Percentiles rank a stretch among this genome's conserved stretches.
These are phyloP conservation scores for Brachionus calyciflorus DNA, from an alignment of 1,140 invertebrate genomes.

Conservation along the genomic window DNA sequence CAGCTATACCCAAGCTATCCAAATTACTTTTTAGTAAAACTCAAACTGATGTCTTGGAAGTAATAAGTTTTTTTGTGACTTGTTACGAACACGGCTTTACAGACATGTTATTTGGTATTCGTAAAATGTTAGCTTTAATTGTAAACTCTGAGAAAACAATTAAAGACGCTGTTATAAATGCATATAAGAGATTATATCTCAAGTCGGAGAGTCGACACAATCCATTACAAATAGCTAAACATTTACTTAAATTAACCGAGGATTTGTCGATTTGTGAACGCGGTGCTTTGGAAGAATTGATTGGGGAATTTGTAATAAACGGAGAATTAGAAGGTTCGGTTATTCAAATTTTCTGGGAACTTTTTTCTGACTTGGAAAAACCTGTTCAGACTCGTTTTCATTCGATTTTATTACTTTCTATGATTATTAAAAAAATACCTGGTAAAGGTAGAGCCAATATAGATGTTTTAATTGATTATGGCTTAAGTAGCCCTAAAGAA, in stretches of 20 bases:
- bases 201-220: conserved; percentile 48
- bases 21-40: conserved; percentile 72
- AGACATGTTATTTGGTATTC: conserved; percentile 67
- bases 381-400: neutral
- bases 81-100: conserved; percentile 72
- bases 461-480: neutral
- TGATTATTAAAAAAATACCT: conserved; percentile 38
- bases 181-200: conserved; percentile 69
- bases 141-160: conserved; percentile 69
- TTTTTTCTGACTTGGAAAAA: conserved; percentile 10
- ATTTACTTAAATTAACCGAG: conserved; percentile 15
- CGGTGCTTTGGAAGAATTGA: conserved; percentile 11
- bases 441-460: conserved; percentile 43
- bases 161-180: conserved; percentile 66
- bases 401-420: neutral
- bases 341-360: conserved; percentile 32
- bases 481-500: neutral
- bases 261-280: conserved; percentile 20
- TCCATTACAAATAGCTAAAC: neutral
- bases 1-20: conserved; percentile 70
- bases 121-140: conserved; percentile 73
- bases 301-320: conserved; percentile 36
- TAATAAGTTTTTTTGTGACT: conserved; percentile 77
- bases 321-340: conserved; percentile 33
- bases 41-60: conserved; percentile 74